A percentile compares a stretch with the other conserved stretches of the same genome.
Conservation (phyloP, 2,888 invertebrate genomes). For the Nipponacmea schrenckii region DNA sequence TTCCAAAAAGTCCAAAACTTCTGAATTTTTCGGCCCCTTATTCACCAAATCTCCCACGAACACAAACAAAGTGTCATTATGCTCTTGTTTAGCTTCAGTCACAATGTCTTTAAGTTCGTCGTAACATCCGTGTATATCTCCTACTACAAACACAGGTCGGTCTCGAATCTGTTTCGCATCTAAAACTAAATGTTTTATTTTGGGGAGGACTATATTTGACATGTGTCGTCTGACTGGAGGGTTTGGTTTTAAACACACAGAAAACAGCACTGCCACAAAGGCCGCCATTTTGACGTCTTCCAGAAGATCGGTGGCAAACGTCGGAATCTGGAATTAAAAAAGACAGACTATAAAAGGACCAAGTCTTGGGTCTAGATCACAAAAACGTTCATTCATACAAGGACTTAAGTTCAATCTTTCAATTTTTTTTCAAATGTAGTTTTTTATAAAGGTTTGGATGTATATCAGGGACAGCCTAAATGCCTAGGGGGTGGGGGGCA, state of each 20-base stretch:
- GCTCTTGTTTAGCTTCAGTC: conserved; percentile 32
- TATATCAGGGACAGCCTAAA: no score
- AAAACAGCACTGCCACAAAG: conserved; percentile 9
- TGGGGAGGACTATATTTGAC: conserved; percentile 34
- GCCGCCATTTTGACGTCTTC: conserved; percentile 10
- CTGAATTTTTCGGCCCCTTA: conserved; percentile 64
- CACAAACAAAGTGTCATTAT: conserved; percentile 45
- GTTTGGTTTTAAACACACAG: neutral
- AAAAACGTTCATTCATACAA: no score
- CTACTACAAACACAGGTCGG: conserved; percentile 60
- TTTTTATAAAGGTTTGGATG: no score
- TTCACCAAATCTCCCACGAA: conserved; percentile 66
- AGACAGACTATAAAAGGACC: no score
- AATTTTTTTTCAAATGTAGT: no score
- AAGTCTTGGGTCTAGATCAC: no score
- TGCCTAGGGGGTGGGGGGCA: no score
- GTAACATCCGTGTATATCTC: conserved; percentile 67
- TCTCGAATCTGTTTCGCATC: conserved; percentile 39
- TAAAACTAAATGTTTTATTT: conserved; percentile 32
- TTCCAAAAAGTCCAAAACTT: conserved; percentile 52
- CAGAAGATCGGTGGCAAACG: no score
- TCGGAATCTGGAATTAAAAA: no score
- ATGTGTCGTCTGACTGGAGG: conserved; percentile 24
- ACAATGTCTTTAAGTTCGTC: conserved; percentile 61
- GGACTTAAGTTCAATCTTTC: no score